Evolutionary conservation across 2,113 vertebrate genomes (phyloP).

Genomic region (Corvus hawaiiensis): DNA sequence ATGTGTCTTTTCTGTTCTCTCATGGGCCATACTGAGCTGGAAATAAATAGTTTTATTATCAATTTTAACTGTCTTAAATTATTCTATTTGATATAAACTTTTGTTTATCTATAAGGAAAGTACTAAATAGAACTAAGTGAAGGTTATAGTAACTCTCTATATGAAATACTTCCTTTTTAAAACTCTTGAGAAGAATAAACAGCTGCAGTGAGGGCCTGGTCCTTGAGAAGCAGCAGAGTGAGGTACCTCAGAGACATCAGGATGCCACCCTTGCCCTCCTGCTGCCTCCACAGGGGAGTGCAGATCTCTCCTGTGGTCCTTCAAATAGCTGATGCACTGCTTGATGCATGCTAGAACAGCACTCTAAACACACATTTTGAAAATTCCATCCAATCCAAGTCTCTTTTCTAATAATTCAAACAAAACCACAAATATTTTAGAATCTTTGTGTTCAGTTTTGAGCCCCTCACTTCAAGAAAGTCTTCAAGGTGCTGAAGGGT

Average conservation of each 20-base stretch:
- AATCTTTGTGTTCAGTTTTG: not conserved
- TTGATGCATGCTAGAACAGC: not conserved
- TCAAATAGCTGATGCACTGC: rapidly evolving
- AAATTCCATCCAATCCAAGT: not conserved
- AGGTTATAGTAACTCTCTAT: not conserved
- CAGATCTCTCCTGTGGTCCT: not conserved
- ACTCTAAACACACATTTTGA: not conserved
- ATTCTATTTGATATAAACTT: not conserved
- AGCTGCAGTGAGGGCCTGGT: not conserved
- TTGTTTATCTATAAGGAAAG: not conserved
- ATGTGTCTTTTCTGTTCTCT: not conserved
- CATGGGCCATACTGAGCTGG: too few species aligned
- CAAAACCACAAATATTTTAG: not conserved
- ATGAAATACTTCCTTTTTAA: not conserved
- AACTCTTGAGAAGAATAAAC: not conserved
- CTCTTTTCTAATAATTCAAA: not conserved
- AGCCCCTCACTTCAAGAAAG: not conserved
- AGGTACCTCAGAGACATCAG: not conserved
- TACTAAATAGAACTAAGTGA: not conserved
- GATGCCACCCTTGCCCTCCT: not conserved
- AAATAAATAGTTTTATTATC: not conserved
- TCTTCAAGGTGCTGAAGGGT: not conserved
- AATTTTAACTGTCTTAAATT: not conserved
- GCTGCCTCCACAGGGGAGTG: not conserved
- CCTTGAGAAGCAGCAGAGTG: rapidly evolving